Evolutionary conservation across 2,113 vertebrate species (phyloP).

Genomic region (Rhinogobius similis): DNA sequence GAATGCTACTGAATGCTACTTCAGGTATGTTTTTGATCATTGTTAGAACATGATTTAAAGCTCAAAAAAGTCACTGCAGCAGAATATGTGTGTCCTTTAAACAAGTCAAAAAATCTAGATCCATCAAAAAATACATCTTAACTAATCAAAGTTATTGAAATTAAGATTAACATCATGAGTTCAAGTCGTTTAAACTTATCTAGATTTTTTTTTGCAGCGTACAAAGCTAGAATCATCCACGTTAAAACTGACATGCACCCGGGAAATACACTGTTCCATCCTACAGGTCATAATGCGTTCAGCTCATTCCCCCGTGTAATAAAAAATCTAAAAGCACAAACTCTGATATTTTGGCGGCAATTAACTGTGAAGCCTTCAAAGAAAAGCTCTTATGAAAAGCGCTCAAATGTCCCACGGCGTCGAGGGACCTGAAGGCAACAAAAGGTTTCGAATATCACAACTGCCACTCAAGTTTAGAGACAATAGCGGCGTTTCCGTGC

Average conservation of each 20-base stretch:
- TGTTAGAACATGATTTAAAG: no score
- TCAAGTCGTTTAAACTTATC: no score
- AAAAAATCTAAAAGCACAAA: constrained; percentile 20
- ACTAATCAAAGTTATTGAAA: no score
- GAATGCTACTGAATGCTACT: no score
- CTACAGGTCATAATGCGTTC: background rate
- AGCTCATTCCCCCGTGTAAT: background rate
- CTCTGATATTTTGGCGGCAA: constrained; percentile 36
- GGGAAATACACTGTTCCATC: background rate
- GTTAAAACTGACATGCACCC: constrained; percentile 24
- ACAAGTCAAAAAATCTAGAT: no score
- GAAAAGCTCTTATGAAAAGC: constrained; percentile 9
- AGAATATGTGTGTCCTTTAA: no score
- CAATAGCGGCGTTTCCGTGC: constrained; percentile 23
- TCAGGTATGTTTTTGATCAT: no score
- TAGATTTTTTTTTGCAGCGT: no score
- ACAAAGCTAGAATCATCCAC: no score
- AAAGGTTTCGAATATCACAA: constrained; percentile 48
- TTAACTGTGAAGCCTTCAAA: constrained; percentile 29
- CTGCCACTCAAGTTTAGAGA: constrained; percentile 50
- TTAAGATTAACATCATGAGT: no score
- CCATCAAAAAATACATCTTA: no score
- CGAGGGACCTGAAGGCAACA: constrained; percentile 47
- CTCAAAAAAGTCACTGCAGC: no score
- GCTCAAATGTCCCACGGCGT: constrained; percentile 32